Conservation (phyloP, 1,140 invertebrate genomes). For the Ceratosolen fusciceps region DNA sequence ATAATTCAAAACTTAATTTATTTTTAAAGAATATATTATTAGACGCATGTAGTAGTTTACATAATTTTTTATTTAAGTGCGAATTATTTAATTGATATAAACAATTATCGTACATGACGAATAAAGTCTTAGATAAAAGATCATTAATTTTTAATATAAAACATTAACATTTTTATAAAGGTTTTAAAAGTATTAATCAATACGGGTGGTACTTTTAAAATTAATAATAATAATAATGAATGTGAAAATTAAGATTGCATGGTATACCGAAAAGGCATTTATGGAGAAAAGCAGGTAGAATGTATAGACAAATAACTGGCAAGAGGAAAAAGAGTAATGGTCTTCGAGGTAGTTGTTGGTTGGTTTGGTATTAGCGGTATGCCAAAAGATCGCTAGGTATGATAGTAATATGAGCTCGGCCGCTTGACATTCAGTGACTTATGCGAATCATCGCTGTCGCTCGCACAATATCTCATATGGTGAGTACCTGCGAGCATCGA, state of each 20-base stretch:
- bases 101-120: no score
- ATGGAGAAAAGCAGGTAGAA: not conserved
- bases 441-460: constrained; percentile 67
- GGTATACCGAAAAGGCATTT: not conserved
- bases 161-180: no score
- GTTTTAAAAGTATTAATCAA: no score
- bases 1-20: no score
- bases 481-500: constrained; percentile 65
- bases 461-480: constrained; percentile 70
- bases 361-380: constrained; percentile 63
- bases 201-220: not conserved
- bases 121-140: no score
- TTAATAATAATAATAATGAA: not conserved
- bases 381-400: constrained; percentile 66
- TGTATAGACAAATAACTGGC: no score
- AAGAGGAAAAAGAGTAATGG: constrained; percentile 48
- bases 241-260: not conserved
- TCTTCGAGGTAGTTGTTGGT: constrained; percentile 49
- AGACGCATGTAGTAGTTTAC: no score
- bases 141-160: no score
- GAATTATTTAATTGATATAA: no score
- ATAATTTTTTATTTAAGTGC: no score
- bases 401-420: constrained; percentile 65
- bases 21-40: no score
- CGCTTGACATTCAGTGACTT: constrained; percentile 58